A percentile compares a stretch with the other conserved stretches of the same genome.
Conservation (phyloP, 2,113 vertebrate species). For the Scopus umbretta region DNA sequence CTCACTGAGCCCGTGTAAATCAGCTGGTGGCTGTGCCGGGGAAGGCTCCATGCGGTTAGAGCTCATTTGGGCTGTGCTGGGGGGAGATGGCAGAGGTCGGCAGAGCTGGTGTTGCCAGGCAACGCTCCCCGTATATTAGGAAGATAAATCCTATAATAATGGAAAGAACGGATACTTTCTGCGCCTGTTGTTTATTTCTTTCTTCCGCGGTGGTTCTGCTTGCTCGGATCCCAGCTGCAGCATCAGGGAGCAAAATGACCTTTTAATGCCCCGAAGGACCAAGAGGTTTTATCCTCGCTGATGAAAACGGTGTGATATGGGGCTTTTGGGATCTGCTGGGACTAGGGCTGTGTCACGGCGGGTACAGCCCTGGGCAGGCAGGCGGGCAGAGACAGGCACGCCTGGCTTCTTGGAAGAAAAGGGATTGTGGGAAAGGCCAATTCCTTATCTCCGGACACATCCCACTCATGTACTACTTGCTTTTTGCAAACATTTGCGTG, state of each 20-base stretch:
- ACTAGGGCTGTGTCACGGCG: neutral
- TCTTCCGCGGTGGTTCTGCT: neutral
- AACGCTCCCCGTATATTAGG: constrained; percentile 28
- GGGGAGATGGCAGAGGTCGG: constrained; percentile 2
- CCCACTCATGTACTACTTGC: neutral
- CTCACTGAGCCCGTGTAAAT: neutral
- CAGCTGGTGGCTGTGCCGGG: neutral
- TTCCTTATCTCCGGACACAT: neutral
- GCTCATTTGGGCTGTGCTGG: neutral
- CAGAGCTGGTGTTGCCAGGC: constrained; percentile 38
- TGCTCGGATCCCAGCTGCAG: neutral
- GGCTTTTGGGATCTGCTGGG: neutral
- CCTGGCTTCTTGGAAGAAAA: neutral
- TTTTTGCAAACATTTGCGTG: neutral
- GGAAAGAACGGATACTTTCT: constrained; percentile 24
- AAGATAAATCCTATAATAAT: constrained; percentile 56
- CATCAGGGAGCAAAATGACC: neutral
- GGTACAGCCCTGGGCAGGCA: neutral
- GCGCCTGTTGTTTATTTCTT: neutral
- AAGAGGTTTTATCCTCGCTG: neutral
- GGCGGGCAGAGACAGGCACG: neutral
- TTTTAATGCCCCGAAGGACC: neutral
- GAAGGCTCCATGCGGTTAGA: neutral
- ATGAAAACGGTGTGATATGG: neutral
- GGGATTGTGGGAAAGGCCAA: neutral